Base-by-base conservation (phyloP, 2,888 invertebrate species). In the Pemphredon lugubris region DNA sequence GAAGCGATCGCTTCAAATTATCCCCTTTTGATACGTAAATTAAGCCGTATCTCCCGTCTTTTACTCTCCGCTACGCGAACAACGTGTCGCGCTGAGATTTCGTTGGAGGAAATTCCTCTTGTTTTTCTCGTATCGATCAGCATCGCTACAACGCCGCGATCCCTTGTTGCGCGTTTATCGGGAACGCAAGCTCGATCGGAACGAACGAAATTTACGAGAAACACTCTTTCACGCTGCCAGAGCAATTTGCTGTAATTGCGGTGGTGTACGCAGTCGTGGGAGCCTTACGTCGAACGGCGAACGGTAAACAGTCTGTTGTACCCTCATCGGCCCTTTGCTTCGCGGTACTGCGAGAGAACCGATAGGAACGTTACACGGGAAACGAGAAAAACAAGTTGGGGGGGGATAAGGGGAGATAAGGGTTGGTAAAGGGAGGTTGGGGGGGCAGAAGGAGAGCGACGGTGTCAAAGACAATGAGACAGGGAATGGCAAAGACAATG, bases 191-290 rank as follows among this genome's bases (percentile, higher is more conserved):
- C 42, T 34, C 59, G 48, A 68, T 72, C 59, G 48, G 23, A 23
- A 13, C 55, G 44, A 45, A 57, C 30, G 57, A 70, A 73, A 77
- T 74, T 77, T 71, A 67, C 53, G 66, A 44, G 40, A n/a, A 54
- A 54, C 40, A 45, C 42, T 37, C 34, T 58, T 71, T 66, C 48
- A 48, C 44, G 48, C 47, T 32, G 51, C 51, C 18, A 32, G 34
- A 9, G 68, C 73, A 74, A 74, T 68, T 68, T 59, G 23, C 63
- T 53, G 47, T 63, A 68, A 73, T 74, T 60, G 45, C 67, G 16
- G 58, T 40, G 39, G 26, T 45, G 26, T 58, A 53, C 44, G 51
- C 63, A 21, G n/a, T 48, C 42, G 45, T 34, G 53, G 32, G 40
- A 58, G 37, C 20, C 34, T 61, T 34, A 16, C 5, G 4, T 13